Base-by-base conservation (phyloP, 1,140 invertebrate species). In the Oncopodura yosiiana region DNA sequence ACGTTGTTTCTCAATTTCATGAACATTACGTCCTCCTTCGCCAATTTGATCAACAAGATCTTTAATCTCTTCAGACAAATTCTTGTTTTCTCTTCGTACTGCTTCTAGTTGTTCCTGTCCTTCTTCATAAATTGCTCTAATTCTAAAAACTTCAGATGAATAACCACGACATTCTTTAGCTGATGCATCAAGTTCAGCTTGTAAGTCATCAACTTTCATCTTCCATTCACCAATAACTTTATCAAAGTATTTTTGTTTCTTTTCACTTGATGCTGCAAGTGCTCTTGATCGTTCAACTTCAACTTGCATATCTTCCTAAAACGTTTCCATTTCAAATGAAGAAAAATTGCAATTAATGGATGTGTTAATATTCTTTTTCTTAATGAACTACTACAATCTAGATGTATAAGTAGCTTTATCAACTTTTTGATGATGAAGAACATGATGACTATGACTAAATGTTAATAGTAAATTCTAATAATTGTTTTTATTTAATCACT, bases 161-260 rank as follows among this genome's bases (percentile, higher is more conserved):
- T 95, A 95, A 78, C 95, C 95, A 71, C 95, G 86, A 80, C 90
- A 93, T 75, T 99, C 95, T 74, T 95, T 95, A 74, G 98, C 93
- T 21, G 76, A 72, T 0, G 55, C 55, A 71, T 99, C 95, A 48
- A 99, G 80, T 74, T 99, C 95, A 64, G 87, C 86, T 60, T 91
- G 87, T 57, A 99, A 80, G 71, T 98, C 94, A 67, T 95, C 91
- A 68, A 93, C 90, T 79, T 97, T 97, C 74, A 94, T 85, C 76
- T 98, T 97, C 95, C 95, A 99, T 84, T 99, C 95, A 62, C 88
- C 84, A 71, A 99, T 90, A 73, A 96, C 93, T 77, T 96, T 97
- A 80, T 99, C 95, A 78, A 98, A 97, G 65, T 87, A 88, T 77
- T 95, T 95, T 76, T 97, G 93, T 77, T 96, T 98, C 88, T 99